phyloP scores from a whole-genome alignment of 2,888 invertebrate species.

The Aspidiotus destructor region DNA sequence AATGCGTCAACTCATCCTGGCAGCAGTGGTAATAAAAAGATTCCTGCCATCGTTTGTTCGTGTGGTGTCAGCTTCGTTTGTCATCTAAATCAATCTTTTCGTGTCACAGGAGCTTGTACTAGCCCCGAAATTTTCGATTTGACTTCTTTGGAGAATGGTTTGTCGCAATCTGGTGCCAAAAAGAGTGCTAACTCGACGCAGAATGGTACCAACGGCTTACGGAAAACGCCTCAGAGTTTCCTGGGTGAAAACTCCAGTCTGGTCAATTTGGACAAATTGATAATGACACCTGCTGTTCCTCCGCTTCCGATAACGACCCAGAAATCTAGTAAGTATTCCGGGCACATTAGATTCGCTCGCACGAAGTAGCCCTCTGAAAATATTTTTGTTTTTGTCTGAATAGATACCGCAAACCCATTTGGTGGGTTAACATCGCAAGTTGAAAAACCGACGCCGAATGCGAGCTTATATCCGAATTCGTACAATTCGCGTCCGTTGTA shows the following conservation, averaged over 20 bases:
- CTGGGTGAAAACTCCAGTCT: conserved; percentile 92
- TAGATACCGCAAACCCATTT: conserved; percentile 35
- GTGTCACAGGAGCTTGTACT: conserved; percentile 48
- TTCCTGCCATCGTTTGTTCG: neutral
- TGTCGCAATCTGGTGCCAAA: conserved; percentile 38
- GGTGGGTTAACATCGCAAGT: conserved; percentile 33
- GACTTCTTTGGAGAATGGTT: conserved; percentile 49
- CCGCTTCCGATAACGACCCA: conserved; percentile 40
- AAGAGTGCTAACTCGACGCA: conserved; percentile 20
- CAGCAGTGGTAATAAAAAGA: too few relatives aligned
- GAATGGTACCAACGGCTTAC: conserved; percentile 45
- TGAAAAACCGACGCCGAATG: conserved; percentile 24
- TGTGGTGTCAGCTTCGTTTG: neutral
- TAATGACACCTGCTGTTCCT: conserved; percentile 50
- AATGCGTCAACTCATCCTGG: conserved; percentile 29
- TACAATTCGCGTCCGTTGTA: conserved; percentile 31
- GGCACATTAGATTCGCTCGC: too few relatives aligned
- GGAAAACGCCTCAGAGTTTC: conserved; percentile 92
- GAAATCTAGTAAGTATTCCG: conserved; percentile 34
- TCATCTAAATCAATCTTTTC: neutral
- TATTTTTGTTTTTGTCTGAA: neutral
- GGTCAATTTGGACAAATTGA: conserved; percentile 95
- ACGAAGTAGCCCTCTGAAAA: neutral
- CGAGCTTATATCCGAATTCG: conserved; percentile 19
- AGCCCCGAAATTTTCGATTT: conserved; percentile 61